A percentile compares a stretch with the other conserved stretches of the same genome.
These are phyloP conservation scores for Synanthedon andrenaeformis DNA, from an alignment of 2,888 invertebrate genomes.

Conservation along the genomic window DNA sequence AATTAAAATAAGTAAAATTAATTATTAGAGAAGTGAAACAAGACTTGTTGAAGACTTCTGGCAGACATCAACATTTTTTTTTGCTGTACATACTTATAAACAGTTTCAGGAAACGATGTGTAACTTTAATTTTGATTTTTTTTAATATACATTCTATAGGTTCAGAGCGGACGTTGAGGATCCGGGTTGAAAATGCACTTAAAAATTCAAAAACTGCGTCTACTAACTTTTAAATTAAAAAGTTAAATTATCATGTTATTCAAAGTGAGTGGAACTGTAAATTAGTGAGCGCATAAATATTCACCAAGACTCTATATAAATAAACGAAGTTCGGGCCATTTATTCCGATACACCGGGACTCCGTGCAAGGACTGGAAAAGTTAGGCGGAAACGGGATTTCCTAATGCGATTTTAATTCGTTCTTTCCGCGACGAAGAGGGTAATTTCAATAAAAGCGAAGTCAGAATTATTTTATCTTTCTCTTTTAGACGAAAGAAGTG, in stretches of 20 bases:
- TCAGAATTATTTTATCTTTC: conserved; percentile 37
- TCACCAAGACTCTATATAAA: conserved; percentile 61
- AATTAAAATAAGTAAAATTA: too few species aligned
- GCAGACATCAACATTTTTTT: too few species aligned
- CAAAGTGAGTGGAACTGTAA: conserved; percentile 49
- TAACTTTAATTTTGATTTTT: too few species aligned
- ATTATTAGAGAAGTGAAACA: too few species aligned
- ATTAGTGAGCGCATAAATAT: conserved; percentile 62
- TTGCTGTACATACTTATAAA: too few species aligned
- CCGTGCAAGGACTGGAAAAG: conserved; percentile 61
- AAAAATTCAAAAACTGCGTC: not conserved
- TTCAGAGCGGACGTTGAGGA: too few species aligned
- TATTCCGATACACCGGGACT: conserved; percentile 66
- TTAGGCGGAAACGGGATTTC: conserved; percentile 64
- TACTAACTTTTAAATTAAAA: too few species aligned
- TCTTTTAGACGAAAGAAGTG: conserved; percentile 19
- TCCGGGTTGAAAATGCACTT: not conserved
- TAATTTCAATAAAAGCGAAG: conserved; percentile 62
- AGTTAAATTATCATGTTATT: conserved; percentile 11
- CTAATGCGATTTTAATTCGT: conserved; percentile 70
- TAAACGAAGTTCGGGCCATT: conserved; percentile 67
- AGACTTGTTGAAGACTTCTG: too few species aligned
- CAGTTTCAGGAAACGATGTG: too few species aligned
- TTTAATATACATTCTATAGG: too few species aligned
- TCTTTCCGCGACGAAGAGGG: conserved; percentile 59